These are phyloP conservation scores for Drosophila phalerata DNA, from an alignment of 2,888 invertebrate species.

Conservation along the genomic window DNA sequence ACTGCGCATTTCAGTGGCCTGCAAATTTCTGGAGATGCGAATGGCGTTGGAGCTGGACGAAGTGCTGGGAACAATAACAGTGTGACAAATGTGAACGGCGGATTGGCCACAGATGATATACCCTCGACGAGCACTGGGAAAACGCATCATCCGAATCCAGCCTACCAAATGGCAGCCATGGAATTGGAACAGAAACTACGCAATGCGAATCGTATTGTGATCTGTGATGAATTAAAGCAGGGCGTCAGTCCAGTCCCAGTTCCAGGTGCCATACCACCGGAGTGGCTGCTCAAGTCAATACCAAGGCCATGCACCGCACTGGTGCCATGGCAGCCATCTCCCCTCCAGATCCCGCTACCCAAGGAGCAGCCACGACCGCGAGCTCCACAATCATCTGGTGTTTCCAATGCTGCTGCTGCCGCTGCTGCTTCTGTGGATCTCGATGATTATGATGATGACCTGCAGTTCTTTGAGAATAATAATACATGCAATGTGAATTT, in stretches of 20 bases:
- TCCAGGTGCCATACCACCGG: constrained; percentile 89
- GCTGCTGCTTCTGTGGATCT: constrained; percentile 30
- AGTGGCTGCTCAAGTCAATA: constrained; percentile 87
- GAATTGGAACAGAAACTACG: constrained; percentile 85
- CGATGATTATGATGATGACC: constrained; percentile 80
- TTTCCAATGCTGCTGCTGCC: background rate
- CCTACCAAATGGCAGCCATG: constrained; percentile 83
- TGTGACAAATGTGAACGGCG: constrained; percentile 55
- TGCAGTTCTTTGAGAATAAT: constrained; percentile 81
- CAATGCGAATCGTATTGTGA: constrained; percentile 87
- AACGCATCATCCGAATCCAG: constrained; percentile 76
- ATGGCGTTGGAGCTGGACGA: constrained; percentile 32
- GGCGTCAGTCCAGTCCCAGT: constrained; percentile 84
- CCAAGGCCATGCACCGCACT: constrained; percentile 91
- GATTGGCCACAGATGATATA: constrained; percentile 69
- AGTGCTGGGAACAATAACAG: constrained; percentile 45
- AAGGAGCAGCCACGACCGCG: constrained; percentile 27
- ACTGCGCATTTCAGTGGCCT: constrained; percentile 91
- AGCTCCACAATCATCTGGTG: background rate
- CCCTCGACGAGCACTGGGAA: constrained; percentile 79
- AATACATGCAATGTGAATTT: constrained; percentile 85
- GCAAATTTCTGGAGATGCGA: constrained; percentile 88
- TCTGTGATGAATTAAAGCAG: constrained; percentile 91
- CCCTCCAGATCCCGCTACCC: constrained; percentile 79
- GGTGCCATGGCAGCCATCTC: constrained; percentile 93